These are phyloP conservation scores for Megalurothrips usitatus DNA, from an alignment of 2,888 invertebrate genomes.

Conservation along the genomic window DNA sequence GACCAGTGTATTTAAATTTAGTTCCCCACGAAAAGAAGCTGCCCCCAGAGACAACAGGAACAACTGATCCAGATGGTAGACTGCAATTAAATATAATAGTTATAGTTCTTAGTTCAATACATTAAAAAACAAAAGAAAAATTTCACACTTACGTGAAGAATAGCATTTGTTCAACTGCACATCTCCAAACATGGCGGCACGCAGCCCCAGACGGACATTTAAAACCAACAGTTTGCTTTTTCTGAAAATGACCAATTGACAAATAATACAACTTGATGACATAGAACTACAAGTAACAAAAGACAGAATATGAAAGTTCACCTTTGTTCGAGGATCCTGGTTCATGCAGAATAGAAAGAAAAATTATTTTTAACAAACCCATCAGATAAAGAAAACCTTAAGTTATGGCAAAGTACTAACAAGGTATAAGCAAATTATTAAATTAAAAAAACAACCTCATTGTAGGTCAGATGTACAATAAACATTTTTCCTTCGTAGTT, in stretches of 20 bases:
- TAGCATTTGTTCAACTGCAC: slow-evolving; percentile 95
- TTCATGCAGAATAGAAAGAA: slow-evolving; percentile 33
- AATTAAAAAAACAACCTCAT: slow-evolving; percentile 68
- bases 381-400: neutral
- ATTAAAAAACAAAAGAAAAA: slow-evolving; percentile 10
- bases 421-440: slow-evolving; percentile 4
- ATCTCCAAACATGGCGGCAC: slow-evolving; percentile 94
- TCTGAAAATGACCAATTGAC: slow-evolving; percentile 56
- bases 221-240: slow-evolving; percentile 91
- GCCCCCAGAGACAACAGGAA: slow-evolving; percentile 78
- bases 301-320: slow-evolving; percentile 41
- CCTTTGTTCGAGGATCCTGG: slow-evolving; percentile 53
- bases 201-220: slow-evolving; percentile 89
- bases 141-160: slow-evolving; percentile 85
- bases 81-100: slow-evolving; percentile 49
- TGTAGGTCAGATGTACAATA: slow-evolving; percentile 87
- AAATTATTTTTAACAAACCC: slow-evolving; percentile 16
- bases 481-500: slow-evolving; percentile 98
- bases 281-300: neutral
- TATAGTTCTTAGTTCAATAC: neutral
- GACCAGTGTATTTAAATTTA: slow-evolving; percentile 83
- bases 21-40: slow-evolving; percentile 92
- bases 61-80: slow-evolving; percentile 79
- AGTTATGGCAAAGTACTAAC: too few relatives aligned
- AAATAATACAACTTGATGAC: neutral